These are phyloP conservation scores for Amazonetta brasiliensis DNA, from an alignment of 2,797 vertebrate genomes.

Conservation along the genomic window DNA sequence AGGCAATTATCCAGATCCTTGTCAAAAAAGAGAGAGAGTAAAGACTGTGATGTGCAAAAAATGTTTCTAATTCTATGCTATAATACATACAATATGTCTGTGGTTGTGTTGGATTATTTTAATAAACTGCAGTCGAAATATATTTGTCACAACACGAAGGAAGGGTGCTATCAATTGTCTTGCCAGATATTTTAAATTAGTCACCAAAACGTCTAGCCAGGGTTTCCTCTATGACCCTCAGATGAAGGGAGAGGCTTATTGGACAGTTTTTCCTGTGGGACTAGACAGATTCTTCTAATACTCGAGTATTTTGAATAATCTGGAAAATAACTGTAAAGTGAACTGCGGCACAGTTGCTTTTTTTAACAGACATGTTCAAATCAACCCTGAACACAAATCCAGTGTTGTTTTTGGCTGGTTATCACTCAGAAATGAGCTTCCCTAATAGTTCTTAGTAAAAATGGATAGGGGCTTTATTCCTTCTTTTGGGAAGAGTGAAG, in stretches of 20 bases:
- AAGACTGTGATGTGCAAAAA: constrained; percentile 79
- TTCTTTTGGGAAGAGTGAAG: neutral
- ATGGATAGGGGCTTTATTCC: neutral
- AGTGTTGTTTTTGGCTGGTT: constrained; percentile 57
- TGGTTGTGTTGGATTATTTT: constrained; percentile 85
- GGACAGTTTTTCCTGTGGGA: constrained; percentile 70
- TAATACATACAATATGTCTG: constrained; percentile 85
- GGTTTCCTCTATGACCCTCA: constrained; percentile 84
- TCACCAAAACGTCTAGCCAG: constrained; percentile 87
- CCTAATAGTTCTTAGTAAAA: constrained; percentile 19
- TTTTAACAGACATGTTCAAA: constrained; percentile 68
- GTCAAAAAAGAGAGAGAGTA: constrained; percentile 76
- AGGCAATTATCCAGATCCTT: constrained; percentile 84
- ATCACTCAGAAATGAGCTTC: constrained; percentile 57
- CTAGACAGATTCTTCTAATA: constrained; percentile 62
- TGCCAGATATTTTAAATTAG: constrained; percentile 86
- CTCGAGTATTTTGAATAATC: constrained; percentile 71
- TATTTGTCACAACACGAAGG: constrained; percentile 91
- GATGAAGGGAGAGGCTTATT: constrained; percentile 75
- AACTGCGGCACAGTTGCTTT: constrained; percentile 61
- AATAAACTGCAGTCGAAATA: constrained; percentile 84
- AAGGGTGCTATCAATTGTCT: constrained; percentile 84
- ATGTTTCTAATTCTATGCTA: constrained; percentile 84
- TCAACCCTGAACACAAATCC: constrained; percentile 42
- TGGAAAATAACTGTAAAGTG: constrained; percentile 77